Evolutionary conservation across 1,140 invertebrate genomes (phyloP), one percentile per base, ranked within the genome.

Genomic region (Neomicropteryx cornuta): DNA sequence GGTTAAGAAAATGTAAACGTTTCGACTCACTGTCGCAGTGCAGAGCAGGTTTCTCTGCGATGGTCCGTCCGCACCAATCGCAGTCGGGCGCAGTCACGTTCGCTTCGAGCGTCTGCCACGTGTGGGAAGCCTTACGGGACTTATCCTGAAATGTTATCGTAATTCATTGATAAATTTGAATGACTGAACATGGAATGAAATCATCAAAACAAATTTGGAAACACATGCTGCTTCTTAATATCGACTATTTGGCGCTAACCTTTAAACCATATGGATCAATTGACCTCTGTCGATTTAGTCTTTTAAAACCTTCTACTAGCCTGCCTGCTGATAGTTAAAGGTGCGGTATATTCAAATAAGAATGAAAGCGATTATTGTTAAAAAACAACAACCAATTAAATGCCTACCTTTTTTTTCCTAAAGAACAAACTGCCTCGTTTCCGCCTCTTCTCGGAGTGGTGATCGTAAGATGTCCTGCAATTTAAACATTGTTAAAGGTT

Each of bases 401-500:
- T 5, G 5, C n/a, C 10, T 53, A 68, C 66, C 64, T 90, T 90
- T 58, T 89, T 87, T 62, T 87, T 91, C 42, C 87, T 77, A 52
- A 90, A 92, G 70, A 92, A 91, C 30, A 91, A 65, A 39, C 87
- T 90, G 27, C 86, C 86, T 32, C 87, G 71, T 64, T 91, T 92
- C 43, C 84, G 73, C 54, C 85, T 66, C 57, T 92, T 92, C 50
- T 85, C 83, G 23, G 82, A 76, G 52, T 83, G 80, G 53, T 79
- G 76, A 52, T 86, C 83, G 48, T 81, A 86, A n/a, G 72, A 75
- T 57, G 72, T 73, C 59, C 70, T 79, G 56, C 45, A 59, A 56
- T 32, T 19, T 35, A 55, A 34, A 46, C 49, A 39, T 43, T 17
- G 33, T 21, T 21, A 33, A 28, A 38, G 17, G 27, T 34, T n/a